Percentiles rank a stretch among this genome's conserved stretches.
phyloP scores from a whole-genome alignment of 2,113 vertebrate genomes.

The Daphoenositta chrysoptera region DNA sequence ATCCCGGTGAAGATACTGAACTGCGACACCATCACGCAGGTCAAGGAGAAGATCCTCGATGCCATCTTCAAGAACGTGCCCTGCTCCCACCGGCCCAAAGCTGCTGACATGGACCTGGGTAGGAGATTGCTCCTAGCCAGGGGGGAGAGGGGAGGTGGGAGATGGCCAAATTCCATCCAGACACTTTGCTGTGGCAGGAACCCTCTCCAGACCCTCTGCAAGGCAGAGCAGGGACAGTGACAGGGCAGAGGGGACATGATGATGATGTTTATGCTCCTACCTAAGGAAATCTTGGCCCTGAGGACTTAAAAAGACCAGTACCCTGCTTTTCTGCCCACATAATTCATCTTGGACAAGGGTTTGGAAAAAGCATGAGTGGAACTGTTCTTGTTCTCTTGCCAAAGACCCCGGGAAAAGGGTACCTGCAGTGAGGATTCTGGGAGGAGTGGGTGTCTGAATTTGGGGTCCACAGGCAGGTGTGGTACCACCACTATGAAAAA shows the following conservation, averaged over 20 bases:
- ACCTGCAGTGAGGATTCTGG: background rate
- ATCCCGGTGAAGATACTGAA: conserved; percentile 95
- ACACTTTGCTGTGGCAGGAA: background rate
- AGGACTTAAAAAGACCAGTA: background rate
- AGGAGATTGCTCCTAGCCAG: background rate
- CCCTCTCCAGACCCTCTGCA: background rate
- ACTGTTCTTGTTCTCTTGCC: background rate
- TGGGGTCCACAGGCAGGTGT: background rate
- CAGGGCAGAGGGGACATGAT: background rate
- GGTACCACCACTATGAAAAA: background rate
- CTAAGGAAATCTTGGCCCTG: background rate
- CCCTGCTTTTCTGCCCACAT: background rate
- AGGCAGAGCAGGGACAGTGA: background rate
- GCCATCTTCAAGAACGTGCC: conserved; percentile 98
- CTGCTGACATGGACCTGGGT: conserved; percentile 97
- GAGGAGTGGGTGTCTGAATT: background rate
- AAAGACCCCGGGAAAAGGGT: background rate
- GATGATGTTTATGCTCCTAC: background rate
- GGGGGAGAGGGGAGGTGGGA: background rate
- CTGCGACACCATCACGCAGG: conserved; percentile 96
- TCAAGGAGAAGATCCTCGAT: conserved; percentile 97
- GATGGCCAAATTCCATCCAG: background rate
- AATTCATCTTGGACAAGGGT: background rate
- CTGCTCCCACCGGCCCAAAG: conserved; percentile 93
- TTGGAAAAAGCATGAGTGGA: background rate